Conservation (phyloP, 2,797 vertebrate species). For the Coendou prehensilis region DNA sequence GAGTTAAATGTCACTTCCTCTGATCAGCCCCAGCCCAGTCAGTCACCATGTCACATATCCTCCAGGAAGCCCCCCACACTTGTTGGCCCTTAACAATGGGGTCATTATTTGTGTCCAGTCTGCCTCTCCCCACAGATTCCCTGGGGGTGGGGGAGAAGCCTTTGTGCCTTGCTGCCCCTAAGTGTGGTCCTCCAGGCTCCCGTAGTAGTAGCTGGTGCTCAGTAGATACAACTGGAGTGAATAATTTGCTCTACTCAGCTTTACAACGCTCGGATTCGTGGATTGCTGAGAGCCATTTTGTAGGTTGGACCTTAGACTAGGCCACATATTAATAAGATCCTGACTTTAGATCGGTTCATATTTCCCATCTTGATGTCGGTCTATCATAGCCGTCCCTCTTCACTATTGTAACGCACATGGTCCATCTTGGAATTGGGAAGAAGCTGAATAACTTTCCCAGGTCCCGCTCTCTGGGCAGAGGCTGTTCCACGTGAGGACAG, state of each 20-base stretch:
- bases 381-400: neutral
- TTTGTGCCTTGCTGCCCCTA: neutral
- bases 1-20: conserved; percentile 24
- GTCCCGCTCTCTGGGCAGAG: neutral
- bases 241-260: neutral
- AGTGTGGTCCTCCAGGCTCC: neutral
- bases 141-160: neutral
- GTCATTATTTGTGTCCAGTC: neutral
- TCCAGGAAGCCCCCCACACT: neutral
- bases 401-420: neutral
- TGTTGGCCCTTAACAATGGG: neutral
- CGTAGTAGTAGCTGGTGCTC: neutral
- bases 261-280: neutral
- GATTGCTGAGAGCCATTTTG: conserved; percentile 10
- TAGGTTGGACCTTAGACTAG: neutral
- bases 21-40: neutral
- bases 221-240: conserved; percentile 3
- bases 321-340: neutral
- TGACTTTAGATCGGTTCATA: neutral
- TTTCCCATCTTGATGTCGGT: neutral
- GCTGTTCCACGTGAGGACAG: conserved; percentile 32
- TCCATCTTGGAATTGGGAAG: neutral
- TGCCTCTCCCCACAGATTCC: neutral
- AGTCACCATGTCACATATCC: neutral
- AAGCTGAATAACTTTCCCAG: neutral